Percentiles rank a stretch among this genome's conserved stretches.
phyloP scores from a whole-genome alignment of 1,140 invertebrate species.

The Bombus turneri region DNA sequence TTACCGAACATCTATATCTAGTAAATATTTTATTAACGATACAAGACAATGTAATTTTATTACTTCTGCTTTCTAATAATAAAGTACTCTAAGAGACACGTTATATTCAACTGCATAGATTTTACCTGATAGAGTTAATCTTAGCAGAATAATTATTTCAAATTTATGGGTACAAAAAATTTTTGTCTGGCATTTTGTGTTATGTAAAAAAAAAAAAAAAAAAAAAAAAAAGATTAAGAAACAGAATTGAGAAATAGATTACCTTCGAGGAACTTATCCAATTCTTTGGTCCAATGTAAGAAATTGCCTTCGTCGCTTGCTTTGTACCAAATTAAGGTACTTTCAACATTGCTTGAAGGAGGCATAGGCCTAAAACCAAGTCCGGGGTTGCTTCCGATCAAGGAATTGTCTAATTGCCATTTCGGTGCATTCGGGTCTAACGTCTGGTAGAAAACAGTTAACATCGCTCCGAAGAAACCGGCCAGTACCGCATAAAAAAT shows the following conservation, averaged over 20 bases:
- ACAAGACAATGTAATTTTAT: no score
- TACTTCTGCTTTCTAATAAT: no score
- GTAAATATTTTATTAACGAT: background rate
- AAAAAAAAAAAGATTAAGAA: background rate
- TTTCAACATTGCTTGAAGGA: constrained; percentile 92
- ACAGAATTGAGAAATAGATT: constrained; percentile 57
- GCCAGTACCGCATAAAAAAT: constrained; percentile 95
- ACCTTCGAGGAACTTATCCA: constrained; percentile 89
- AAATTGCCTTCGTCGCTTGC: constrained; percentile 90
- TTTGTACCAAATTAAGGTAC: constrained; percentile 96
- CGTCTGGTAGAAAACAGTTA: constrained; percentile 96
- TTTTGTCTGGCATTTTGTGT: no score
- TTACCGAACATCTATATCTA: background rate
- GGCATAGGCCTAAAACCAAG: constrained; percentile 97
- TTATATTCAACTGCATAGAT: no score
- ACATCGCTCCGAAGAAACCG: constrained; percentile 95
- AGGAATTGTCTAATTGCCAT: constrained; percentile 91
- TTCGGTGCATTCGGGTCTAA: constrained; percentile 92
- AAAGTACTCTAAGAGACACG: no score
- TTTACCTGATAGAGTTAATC: no score
- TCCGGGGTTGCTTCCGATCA: constrained; percentile 96
- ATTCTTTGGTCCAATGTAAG: constrained; percentile 89
- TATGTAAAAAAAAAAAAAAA: no score
- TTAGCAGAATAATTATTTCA: no score
- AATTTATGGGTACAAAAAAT: no score